These are phyloP conservation scores for Limenitis arthemis DNA, from an alignment of 2,888 invertebrate genomes.

Conservation along the genomic window DNA sequence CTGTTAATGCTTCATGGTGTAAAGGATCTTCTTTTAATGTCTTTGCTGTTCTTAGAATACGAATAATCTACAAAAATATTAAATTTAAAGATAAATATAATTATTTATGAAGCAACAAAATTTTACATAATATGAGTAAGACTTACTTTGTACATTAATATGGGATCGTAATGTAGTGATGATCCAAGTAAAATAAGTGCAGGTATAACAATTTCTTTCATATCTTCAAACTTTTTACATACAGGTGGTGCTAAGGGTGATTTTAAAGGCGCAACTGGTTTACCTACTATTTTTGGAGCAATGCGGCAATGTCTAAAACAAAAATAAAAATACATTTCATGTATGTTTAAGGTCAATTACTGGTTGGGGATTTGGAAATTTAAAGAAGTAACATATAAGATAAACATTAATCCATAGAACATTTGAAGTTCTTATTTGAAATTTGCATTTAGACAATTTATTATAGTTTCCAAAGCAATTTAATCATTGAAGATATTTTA, in stretches of 20 bases:
- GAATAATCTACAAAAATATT: conserved; percentile 45
- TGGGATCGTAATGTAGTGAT: conserved; percentile 88
- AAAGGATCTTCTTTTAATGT: conserved; percentile 67
- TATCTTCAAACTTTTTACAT: conserved; percentile 79
- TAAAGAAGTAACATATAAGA: too few relatives aligned
- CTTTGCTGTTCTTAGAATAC: conserved; percentile 54
- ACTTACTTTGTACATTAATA: conserved; percentile 87
- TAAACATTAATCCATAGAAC: too few relatives aligned
- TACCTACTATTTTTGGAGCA: conserved; percentile 78
- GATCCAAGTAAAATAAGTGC: conserved; percentile 91
- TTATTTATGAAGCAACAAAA: neutral
- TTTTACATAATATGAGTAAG: too few relatives aligned
- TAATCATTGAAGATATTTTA: too few relatives aligned
- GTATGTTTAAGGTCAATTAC: too few relatives aligned
- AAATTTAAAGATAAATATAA: neutral
- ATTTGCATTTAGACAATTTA: too few relatives aligned
- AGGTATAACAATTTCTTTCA: conserved; percentile 85
- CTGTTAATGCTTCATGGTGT: conserved; percentile 87
- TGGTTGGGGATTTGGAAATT: too few relatives aligned
- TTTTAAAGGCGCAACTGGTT: conserved; percentile 61
- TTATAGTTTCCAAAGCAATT: too few relatives aligned
- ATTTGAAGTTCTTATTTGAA: too few relatives aligned
- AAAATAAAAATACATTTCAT: neutral
- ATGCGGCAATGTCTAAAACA: conserved; percentile 79
- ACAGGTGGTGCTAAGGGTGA: conserved; percentile 75